Evolutionary conservation across 2,888 invertebrate genomes (phyloP), one percentile per base, ranked within the genome.

Genomic region (Drosophila cracens): DNA sequence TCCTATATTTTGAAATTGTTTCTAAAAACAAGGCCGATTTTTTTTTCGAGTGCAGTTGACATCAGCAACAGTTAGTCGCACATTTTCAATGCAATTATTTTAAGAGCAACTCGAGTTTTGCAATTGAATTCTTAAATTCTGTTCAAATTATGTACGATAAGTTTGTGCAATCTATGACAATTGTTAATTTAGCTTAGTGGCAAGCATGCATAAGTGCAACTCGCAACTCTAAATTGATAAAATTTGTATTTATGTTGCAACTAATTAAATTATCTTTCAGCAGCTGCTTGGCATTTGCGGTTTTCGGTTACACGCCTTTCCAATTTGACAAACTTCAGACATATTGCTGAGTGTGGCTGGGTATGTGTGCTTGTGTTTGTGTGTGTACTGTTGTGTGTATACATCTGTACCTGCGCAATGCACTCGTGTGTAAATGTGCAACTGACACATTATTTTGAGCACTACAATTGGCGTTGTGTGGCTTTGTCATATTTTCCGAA

Each of bases 401-500:
- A n/a, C 33, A 18, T 38, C 16, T 46, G 16, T 46, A 61, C 38
- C 49, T 71, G 51, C 59, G 53, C 48, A 59, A 58, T 73, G 73
- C 68, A 33, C 38, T 65, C 52, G 76, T 67, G 70, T 74, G 69
- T 49, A 62, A 74, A 61, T 65, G 64, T 78, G 75, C 66, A 75
- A 63, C 63, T 65, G 75, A 49, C 65, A 74, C 70, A 78, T 76
- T 74, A 74, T 74, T 46, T 70, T 49, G 59, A 43, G 34, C 38
- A 54, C 65, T 31, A 69, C 62, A 65, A 74, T 77, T 75, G 79
- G 64, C 64, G 7, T 46, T 46, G 48, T 61, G 64, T 79, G 73
- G 67, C 82, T 81, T 84, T 84, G 85, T 79, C 79, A 85, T 79
- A 82, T 76, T 74, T 79, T 76, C 43, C 70, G 85, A 70, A 81